Evolutionary conservation across 1,140 invertebrate species (phyloP), one percentile per base, ranked within the genome.

Genomic region (Drosophila sp.): DNA sequence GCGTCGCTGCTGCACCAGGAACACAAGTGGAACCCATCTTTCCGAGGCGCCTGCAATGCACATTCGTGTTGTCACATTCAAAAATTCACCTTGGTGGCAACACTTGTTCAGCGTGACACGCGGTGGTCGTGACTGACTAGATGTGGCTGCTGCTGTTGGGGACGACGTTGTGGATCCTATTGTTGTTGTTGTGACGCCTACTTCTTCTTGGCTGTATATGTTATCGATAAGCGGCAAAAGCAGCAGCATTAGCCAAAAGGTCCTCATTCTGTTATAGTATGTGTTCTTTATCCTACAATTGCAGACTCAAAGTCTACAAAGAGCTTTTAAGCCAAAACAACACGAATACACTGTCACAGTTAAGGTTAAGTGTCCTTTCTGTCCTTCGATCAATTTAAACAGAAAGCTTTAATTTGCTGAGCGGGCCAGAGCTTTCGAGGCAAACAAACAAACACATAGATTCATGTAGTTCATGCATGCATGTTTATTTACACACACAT

Each of bases 71-170:
- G 51, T 86, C 18, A 34, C 51, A 54, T 91, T 84, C 8, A 92
- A 56, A 46, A 80, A 79, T 25, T 92, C 91, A 13, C 87, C 82
- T 40, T 76, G 73, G 34, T 78, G 89, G 72, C 91, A 92, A 61
- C 91, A 92, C 78, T 92, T 92, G 65, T 91, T 92, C 2, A 92
- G 61, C 53, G 70, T 34, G 14, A 91, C 76, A 11, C 62, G 76
- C 14, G 90, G 79, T n/a, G 79, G 76, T 7, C 67, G 61, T 5
- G 64, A 36, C 1, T 50, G 64, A 0, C 63, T 57, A 5, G 71
- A 13, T 29, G 46, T 0, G 4, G 59, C 3, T 40, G 18, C 45
- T 25, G 27, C 34, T 36, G 51, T 9, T 21, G 43, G 13, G 9
- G 25, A 0, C 36, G 18, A 38, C 27, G 27, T 38, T 36, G 51